A percentile compares a stretch with the other conserved stretches of the same genome.
phyloP scores from a whole-genome alignment of 2,797 vertebrate species.

The Mormyrus hasselquistii region DNA sequence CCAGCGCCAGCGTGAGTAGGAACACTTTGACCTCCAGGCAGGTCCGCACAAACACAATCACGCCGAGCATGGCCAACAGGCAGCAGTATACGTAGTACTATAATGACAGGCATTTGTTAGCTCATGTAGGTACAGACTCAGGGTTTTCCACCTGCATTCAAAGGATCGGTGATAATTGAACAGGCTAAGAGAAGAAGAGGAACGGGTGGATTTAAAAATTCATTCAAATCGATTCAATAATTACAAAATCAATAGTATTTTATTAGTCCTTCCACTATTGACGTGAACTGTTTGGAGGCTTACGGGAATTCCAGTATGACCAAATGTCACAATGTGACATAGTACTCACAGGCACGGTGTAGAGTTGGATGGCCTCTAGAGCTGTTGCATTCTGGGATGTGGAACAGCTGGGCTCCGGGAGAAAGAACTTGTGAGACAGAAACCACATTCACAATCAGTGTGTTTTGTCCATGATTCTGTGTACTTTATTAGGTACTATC shows the following conservation, averaged over 20 bases:
- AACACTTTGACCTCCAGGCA: constrained; percentile 69
- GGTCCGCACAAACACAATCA: constrained; percentile 71
- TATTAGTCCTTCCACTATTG: background rate
- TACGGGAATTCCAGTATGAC: background rate
- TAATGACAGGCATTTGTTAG: background rate
- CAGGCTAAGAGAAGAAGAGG: background rate
- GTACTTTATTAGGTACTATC: background rate
- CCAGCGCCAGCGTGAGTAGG: constrained; percentile 75
- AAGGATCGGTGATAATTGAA: background rate
- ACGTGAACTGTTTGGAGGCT: background rate
- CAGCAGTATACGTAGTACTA: constrained; percentile 88
- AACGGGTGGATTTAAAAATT: background rate
- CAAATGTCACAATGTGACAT: background rate
- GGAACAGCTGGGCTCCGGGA: constrained; percentile 46
- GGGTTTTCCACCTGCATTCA: background rate
- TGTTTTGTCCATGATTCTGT: background rate
- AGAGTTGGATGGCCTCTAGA: constrained; percentile 54
- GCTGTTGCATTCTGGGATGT: constrained; percentile 38
- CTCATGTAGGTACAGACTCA: background rate
- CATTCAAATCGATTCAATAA: background rate
- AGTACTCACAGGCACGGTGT: constrained; percentile 67
- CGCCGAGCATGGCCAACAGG: constrained; percentile 75
- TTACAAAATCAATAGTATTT: background rate
- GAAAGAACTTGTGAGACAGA: constrained; percentile 58
- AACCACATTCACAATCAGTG: background rate